Conservation (phyloP, 2,113 vertebrate species). For the Lepisosteus osseus region DNA sequence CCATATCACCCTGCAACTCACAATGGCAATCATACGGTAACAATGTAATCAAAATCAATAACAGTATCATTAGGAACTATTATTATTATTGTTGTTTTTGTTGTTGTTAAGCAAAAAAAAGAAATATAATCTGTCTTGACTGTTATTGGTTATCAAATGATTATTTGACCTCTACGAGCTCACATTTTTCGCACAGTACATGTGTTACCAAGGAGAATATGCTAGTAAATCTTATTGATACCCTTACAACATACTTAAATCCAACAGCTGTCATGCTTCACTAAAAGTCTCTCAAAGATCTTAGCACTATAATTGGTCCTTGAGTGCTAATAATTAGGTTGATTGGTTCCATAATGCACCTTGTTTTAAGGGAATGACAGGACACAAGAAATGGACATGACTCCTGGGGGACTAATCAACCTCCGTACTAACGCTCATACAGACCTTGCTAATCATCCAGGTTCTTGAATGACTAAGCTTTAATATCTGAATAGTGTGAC, state of each 20-base stretch:
- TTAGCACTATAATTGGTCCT: constrained; percentile 47
- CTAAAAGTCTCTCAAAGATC: constrained; percentile 28
- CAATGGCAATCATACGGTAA: too few relatives aligned
- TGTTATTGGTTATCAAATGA: too few relatives aligned
- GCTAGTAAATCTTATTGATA: background rate
- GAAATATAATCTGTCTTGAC: too few relatives aligned
- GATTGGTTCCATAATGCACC: constrained; percentile 49
- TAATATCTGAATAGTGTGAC: constrained; percentile 9
- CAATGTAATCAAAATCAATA: too few relatives aligned
- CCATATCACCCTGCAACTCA: too few relatives aligned
- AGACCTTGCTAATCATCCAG: background rate
- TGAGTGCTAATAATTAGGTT: constrained; percentile 51
- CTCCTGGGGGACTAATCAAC: constrained; percentile 1
- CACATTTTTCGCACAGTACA: too few relatives aligned
- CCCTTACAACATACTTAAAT: constrained; percentile 13
- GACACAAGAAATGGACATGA: background rate
- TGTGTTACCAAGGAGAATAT: constrained; percentile 12
- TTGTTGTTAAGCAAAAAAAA: too few relatives aligned
- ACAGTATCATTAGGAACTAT: too few relatives aligned
- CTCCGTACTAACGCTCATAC: background rate
- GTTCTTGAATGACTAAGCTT: too few relatives aligned
- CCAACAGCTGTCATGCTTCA: constrained; percentile 18
- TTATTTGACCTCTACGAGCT: background rate
- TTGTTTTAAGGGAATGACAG: constrained; percentile 44
- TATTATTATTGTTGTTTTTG: too few relatives aligned